These are phyloP conservation scores for Osmoderma eremita DNA, from an alignment of 2,888 invertebrate species.

Conservation along the genomic window DNA sequence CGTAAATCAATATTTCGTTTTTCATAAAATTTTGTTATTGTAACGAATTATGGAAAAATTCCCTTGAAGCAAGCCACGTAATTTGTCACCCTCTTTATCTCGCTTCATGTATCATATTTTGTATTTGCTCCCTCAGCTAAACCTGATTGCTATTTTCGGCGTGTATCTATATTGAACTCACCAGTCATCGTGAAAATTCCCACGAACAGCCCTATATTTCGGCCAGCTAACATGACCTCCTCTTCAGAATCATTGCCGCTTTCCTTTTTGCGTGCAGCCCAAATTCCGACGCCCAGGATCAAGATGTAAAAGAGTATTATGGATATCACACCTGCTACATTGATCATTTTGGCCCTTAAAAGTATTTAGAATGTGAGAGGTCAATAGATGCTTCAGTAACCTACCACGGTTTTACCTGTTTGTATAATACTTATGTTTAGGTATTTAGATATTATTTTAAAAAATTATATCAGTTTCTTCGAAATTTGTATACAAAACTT, in stretches of 20 bases:
- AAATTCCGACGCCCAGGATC: slow-evolving; percentile 95
- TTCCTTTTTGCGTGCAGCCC: slow-evolving; percentile 95
- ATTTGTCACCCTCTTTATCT: no score
- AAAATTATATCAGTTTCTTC: slow-evolving; percentile 23
- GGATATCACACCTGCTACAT: slow-evolving; percentile 91
- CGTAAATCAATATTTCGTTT: no score
- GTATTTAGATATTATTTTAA: background rate
- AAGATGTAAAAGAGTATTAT: slow-evolving; percentile 96
- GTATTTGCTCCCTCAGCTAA: background rate
- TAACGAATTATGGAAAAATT: no score
- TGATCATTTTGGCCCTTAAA: slow-evolving; percentile 76
- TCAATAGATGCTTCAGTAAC: background rate
- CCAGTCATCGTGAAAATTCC: slow-evolving; percentile 99
- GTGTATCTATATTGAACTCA: slow-evolving; percentile 62
- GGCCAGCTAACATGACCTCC: slow-evolving; percentile 98
- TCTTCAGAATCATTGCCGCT: slow-evolving; percentile 90
- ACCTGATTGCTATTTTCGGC: slow-evolving; percentile 12
- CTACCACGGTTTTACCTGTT: slow-evolving; percentile 23
- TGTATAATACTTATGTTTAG: slow-evolving; percentile 30
- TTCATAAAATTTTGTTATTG: no score
- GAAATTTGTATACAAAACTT: slow-evolving; percentile 21
- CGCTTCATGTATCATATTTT: no score
- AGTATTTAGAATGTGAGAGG: slow-evolving; percentile 5
- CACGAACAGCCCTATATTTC: slow-evolving; percentile 96
- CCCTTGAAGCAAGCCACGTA: no score